These are phyloP conservation scores for Punctoribates punctum DNA, from an alignment of 2,888 invertebrate genomes.

Conservation along the genomic window DNA sequence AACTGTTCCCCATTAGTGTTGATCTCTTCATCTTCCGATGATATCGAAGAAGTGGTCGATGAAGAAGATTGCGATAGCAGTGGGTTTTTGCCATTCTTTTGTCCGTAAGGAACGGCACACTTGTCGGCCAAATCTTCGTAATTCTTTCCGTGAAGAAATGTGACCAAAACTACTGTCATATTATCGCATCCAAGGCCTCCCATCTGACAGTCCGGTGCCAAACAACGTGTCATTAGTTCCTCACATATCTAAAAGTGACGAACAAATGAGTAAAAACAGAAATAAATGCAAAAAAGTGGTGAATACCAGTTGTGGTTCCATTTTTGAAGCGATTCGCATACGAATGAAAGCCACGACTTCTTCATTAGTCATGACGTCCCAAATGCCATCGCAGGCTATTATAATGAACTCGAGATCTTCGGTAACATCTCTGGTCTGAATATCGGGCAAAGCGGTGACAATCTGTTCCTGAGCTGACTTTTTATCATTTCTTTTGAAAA, in stretches of 20 bases:
- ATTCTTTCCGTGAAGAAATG: conserved; percentile 62
- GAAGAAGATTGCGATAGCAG: conserved; percentile 44
- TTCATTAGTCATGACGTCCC: conserved; percentile 95
- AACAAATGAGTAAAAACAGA: neutral
- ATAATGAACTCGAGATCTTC: conserved; percentile 95
- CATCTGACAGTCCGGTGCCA: conserved; percentile 95
- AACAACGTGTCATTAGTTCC: conserved; percentile 85
- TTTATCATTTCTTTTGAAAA: conserved; percentile 84
- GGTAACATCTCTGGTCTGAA: conserved; percentile 71
- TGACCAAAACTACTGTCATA: conserved; percentile 92
- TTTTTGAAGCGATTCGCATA: conserved; percentile 69
- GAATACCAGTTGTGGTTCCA: conserved; percentile 74
- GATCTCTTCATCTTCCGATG: conserved; percentile 43
- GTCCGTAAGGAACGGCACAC: conserved; percentile 15
- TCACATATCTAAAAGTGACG: conserved; percentile 90
- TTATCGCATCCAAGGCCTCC: conserved; percentile 97
- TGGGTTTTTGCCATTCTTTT: neutral
- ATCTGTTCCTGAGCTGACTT: conserved; percentile 89
- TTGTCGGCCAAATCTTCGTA: conserved; percentile 52
- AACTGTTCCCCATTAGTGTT: conserved; percentile 28
- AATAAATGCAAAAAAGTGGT: neutral
- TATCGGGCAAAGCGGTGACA: conserved; percentile 89
- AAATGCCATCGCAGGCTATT: conserved; percentile 97
- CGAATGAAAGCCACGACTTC: conserved; percentile 90
- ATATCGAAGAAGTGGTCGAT: conserved; percentile 45